Evolutionary conservation across 2,797 vertebrate species (phyloP).

Genomic region (Malacoraja senta): DNA sequence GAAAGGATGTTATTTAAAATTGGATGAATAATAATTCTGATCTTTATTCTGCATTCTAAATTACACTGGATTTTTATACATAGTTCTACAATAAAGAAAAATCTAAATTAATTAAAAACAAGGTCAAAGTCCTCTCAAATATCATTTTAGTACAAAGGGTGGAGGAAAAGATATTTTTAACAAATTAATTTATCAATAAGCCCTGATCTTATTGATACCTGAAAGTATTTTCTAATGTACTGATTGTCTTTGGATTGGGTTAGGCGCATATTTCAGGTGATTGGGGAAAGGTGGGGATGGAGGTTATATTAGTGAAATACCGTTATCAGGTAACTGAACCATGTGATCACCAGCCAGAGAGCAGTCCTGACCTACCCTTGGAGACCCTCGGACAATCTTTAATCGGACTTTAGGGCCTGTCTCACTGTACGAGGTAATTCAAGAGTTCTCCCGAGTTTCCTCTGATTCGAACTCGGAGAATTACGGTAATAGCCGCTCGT

Average conservation of each 20-base stretch:
- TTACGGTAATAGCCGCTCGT: too few relatives aligned
- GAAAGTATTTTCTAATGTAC: neutral
- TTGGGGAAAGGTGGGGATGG: neutral
- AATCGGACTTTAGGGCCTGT: too few relatives aligned
- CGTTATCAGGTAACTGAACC: too few relatives aligned
- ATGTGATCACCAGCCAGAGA: too few relatives aligned
- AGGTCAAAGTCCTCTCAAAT: neutral
- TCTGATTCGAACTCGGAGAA: too few relatives aligned
- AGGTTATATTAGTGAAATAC: neutral
- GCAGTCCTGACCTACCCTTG: too few relatives aligned
- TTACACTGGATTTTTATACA: neutral
- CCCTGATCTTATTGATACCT: neutral
- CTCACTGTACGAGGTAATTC: too few relatives aligned
- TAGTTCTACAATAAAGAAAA: neutral
- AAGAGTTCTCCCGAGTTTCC: too few relatives aligned
- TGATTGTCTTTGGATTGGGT: neutral
- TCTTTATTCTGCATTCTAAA: neutral
- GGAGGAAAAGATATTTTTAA: neutral
- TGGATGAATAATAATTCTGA: neutral
- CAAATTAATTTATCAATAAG: neutral
- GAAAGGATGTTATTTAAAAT: too few relatives aligned
- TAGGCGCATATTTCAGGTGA: neutral
- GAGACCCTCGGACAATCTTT: too few relatives aligned
- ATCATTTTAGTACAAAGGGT: neutral
- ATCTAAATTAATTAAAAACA: neutral